phyloP scores from a whole-genome alignment of 2,888 invertebrate genomes.

The Trissonchulus sp. region DNA sequence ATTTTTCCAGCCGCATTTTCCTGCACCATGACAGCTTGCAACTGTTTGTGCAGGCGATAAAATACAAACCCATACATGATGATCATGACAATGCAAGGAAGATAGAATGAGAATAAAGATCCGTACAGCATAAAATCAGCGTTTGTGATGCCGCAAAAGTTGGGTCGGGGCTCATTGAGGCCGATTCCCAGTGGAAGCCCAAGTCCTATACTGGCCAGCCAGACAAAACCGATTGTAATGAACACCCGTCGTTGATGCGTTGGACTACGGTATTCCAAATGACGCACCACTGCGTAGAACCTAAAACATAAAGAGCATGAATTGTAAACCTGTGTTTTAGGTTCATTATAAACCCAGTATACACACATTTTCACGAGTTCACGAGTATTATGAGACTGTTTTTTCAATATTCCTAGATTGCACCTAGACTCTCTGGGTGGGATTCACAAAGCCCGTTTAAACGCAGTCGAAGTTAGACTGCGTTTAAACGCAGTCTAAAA shows the following conservation, averaged over 20 bases:
- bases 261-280: conserved; percentile 48
- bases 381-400: no score
- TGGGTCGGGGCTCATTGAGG: background rate
- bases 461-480: no score
- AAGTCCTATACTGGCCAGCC: conserved; percentile 47
- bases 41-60: conserved; percentile 50
- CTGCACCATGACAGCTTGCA: conserved; percentile 48
- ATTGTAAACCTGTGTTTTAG: no score
- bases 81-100: conserved; percentile 57
- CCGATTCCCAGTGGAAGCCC: conserved; percentile 42
- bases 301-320: conserved; percentile 25
- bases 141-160: conserved; percentile 34
- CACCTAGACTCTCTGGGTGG: no score
- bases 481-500: no score
- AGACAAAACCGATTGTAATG: conserved; percentile 44
- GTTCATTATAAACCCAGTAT: no score
- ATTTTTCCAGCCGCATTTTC: conserved; percentile 33
- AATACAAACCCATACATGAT: conserved; percentile 55
- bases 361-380: no score
- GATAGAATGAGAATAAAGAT: conserved; percentile 55
- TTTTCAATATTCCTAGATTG: no score
- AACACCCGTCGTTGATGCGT: conserved; percentile 48
- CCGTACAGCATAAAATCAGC: conserved; percentile 47
- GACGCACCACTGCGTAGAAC: conserved; percentile 31
- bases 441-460: no score